Base-by-base conservation (phyloP, 2,888 invertebrate species). In the Eupithecia subumbrata region DNA sequence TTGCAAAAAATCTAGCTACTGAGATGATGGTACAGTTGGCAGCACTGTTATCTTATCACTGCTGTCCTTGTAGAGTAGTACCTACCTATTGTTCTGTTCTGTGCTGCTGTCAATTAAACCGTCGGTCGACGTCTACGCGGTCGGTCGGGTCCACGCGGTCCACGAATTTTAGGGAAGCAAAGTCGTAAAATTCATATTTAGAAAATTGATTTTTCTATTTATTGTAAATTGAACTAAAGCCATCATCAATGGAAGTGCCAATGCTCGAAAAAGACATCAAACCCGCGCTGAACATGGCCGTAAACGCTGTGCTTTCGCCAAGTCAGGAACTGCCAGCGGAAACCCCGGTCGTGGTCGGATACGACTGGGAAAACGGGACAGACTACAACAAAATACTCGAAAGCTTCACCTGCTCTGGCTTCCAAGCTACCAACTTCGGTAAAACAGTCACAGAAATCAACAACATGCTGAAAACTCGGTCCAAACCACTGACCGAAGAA, bases 381-480 rank as follows among this genome's bases (percentile, higher is more conserved):
- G 96, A 99, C 90, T 99, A 98, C 89, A 96, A 97, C 80, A 96
- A 96, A 84, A 92, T 99, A 73, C 95, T 99, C 66, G 95, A 97
- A 80, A 97, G 97, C 43, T 99, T 97, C 89, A 89, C 95, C 45
- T 95, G 96, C 75, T 97, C 97, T 30, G 99, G 99, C 22, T 99
- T 99, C 91, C 99, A 99, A 95, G 99, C 99, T 0, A 99, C 99
- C 0, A 98, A 97, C 95, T 97, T 99, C 88, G 99, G 98, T 0
- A 93, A 97, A 84, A 98, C 99, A 0, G 97, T 99, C 0, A 95
- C 97, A 72, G 99, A 99, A 96, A 97, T 99, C 78, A 97, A 98
- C 84, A 97, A 96, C 95, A 99, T 99, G 99, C 95, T 98, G 71
- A 96, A 96, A 88, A 96, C 96, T 85, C 96, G 98, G 81, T 95